These are phyloP conservation scores for Cataglyphis rosenhaueri DNA, from an alignment of 2,888 invertebrate species.

Conservation along the genomic window DNA sequence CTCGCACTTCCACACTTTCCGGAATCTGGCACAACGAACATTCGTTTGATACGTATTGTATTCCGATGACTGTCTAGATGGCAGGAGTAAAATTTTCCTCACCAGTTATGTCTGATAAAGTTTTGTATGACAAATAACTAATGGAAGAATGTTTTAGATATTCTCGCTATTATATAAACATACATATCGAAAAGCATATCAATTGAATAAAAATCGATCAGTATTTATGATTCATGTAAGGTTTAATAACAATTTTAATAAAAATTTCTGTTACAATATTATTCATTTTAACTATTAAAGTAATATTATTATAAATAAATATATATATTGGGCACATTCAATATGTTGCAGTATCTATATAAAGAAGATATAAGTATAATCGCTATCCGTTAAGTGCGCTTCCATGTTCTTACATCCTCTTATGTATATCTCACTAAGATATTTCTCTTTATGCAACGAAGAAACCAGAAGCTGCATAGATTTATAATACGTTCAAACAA, in stretches of 20 bases:
- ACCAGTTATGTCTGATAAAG: background rate
- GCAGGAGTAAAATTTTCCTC: slow-evolving; percentile 3
- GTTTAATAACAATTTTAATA: background rate
- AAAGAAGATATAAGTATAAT: slow-evolving; percentile 41
- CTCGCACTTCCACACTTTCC: slow-evolving; percentile 24
- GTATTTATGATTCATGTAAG: background rate
- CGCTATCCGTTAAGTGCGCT: slow-evolving; percentile 73
- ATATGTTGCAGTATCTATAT: slow-evolving; percentile 6
- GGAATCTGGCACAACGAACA: slow-evolving; percentile 6
- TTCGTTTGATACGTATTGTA: slow-evolving; percentile 48
- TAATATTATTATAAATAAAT: background rate
- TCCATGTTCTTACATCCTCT: slow-evolving; percentile 64
- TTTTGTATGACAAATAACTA: slow-evolving; percentile 2
- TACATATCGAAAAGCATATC: background rate
- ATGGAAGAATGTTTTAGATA: background rate
- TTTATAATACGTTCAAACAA: slow-evolving; percentile 60
- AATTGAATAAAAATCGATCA: background rate
- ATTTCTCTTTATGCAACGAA: slow-evolving; percentile 54
- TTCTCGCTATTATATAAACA: background rate
- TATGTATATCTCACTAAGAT: slow-evolving; percentile 59
- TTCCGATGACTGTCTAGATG: slow-evolving; percentile 8
- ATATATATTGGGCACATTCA: background rate
- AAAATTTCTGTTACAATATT: background rate
- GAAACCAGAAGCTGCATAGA: slow-evolving; percentile 49
- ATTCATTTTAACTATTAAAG: background rate